Evolutionary conservation across 2,888 invertebrate species (phyloP).

Genomic region (Mallateleia sp.): DNA sequence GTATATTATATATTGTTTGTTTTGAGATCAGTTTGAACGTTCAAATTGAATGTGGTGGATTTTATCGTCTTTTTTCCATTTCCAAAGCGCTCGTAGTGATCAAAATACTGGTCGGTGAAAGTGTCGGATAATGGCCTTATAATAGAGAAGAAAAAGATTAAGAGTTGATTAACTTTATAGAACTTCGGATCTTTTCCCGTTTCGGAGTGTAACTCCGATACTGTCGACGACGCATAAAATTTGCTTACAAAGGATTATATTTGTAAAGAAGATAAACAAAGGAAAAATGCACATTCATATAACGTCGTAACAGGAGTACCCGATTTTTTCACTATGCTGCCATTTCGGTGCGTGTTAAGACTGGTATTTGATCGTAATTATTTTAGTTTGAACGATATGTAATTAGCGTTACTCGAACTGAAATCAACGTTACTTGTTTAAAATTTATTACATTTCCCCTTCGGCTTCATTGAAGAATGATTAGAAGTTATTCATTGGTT

Average conservation of each 20-base stretch:
- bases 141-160: neutral
- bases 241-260: conserved; percentile 74
- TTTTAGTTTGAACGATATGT: conserved; percentile 43
- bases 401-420: conserved; percentile 28
- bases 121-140: conserved; percentile 41
- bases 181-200: conserved; percentile 64
- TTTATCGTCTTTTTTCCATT: no score
- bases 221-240: conserved; percentile 65
- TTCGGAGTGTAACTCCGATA: conserved; percentile 60
- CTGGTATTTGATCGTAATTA: conserved; percentile 67
- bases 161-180: neutral
- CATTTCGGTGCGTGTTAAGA: conserved; percentile 65
- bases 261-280: conserved; percentile 67
- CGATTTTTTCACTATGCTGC: conserved; percentile 61
- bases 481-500: conserved; percentile 35
- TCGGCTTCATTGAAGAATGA: conserved; percentile 40
- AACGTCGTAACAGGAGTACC: conserved; percentile 51
- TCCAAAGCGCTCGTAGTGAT: no score
- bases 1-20: no score
- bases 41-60: no score
- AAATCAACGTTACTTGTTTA: conserved; percentile 24
- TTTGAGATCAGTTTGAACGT: no score
- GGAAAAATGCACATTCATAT: conserved; percentile 68
- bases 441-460: conserved; percentile 17
- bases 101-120: conserved; percentile 52